Evolutionary conservation across 2,797 vertebrate species (phyloP), one percentile per base, ranked within the genome.

Genomic region (Pygocentrus nattereri): DNA sequence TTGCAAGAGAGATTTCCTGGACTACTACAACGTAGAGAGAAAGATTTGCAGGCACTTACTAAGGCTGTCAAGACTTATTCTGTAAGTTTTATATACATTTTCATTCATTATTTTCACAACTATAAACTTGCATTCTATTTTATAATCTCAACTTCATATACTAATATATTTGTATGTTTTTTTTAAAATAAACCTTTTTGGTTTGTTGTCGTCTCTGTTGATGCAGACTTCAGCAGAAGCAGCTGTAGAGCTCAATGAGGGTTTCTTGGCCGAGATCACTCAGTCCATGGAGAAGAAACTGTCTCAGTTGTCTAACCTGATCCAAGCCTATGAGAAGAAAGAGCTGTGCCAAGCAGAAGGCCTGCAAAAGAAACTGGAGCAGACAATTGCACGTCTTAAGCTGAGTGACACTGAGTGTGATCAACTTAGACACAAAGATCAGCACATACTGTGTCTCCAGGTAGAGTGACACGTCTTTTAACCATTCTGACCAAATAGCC

Each of bases 191-290:
- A 15, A 54, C 11, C 19, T 2, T 54, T 21, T 3, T 21, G n/a
- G 67, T 3, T 38, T 8, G 8, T 7, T n/a, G 6, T 11, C 47
- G 38, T 8, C 8, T 8, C 38, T 38, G 38, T 38, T 18, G 3
- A 21, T 12, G 18, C 62, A 87, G 87, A 56, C 50, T 3, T 5
- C 31, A 58, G 50, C 79, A 21, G 80, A 82, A 49, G 41, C 68
- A 11, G 85, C 84, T 0, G 49, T 71, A 49, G 76, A 86, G 54
- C 82, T 84, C 74, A 80, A 56, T 79, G 74, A 38, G 64, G 30
- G 19, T 79, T 82, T 83, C 65, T 73, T 87, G 69, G 52, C 74
- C 0, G 81, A 85, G 68, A 81, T 81, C 12, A 44, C 59, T 31
- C 44, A 58, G 19, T 82, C 85, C 15, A 3, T 86, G 69, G 71